phyloP scores from a whole-genome alignment of 2,888 invertebrate genomes.

The Gordius sp. region DNA sequence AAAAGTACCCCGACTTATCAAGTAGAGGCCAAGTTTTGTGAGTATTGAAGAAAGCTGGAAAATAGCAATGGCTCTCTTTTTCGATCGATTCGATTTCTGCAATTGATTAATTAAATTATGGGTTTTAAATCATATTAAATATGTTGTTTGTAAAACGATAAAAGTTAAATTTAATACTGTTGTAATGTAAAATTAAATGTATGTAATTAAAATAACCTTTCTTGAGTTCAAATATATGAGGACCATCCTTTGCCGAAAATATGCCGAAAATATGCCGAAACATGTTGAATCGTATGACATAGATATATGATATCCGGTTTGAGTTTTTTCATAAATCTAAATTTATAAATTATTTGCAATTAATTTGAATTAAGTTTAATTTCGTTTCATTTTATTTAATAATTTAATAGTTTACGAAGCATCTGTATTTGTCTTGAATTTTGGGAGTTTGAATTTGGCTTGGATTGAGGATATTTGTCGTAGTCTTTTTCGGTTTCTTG shows the following conservation, averaged over 20 bases:
- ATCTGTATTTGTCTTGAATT: conserved; percentile 7
- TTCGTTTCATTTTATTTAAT: too few relatives aligned
- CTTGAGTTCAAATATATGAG: conserved; percentile 2
- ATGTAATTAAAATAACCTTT: too few relatives aligned
- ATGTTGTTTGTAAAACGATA: too few relatives aligned
- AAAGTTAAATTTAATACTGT: too few relatives aligned
- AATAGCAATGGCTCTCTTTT: not conserved
- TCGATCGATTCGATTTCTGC: conserved; percentile 10
- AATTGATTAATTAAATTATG: not conserved
- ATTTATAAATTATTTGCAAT: too few relatives aligned
- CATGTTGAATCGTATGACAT: conserved; percentile 16
- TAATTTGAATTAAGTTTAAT: not conserved
- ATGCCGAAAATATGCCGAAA: conserved; percentile 15
- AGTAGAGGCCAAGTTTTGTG: not conserved
- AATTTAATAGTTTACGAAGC: conserved; percentile 11
- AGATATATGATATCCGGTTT: not conserved
- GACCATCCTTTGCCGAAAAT: conserved; percentile 14
- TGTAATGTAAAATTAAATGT: too few relatives aligned
- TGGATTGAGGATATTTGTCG: too few relatives aligned
- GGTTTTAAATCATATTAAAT: too few relatives aligned
- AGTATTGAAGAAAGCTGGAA: not conserved
- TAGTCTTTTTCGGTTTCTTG: too few relatives aligned
- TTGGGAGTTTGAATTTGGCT: not conserved
- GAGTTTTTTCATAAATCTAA: conserved; percentile 2
- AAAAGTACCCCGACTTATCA: conserved; percentile 10